Percentiles rank a stretch among this genome's conserved stretches.
Evolutionary conservation across 2,797 vertebrate species (phyloP).

Genomic region (Glossophaga mutica): DNA sequence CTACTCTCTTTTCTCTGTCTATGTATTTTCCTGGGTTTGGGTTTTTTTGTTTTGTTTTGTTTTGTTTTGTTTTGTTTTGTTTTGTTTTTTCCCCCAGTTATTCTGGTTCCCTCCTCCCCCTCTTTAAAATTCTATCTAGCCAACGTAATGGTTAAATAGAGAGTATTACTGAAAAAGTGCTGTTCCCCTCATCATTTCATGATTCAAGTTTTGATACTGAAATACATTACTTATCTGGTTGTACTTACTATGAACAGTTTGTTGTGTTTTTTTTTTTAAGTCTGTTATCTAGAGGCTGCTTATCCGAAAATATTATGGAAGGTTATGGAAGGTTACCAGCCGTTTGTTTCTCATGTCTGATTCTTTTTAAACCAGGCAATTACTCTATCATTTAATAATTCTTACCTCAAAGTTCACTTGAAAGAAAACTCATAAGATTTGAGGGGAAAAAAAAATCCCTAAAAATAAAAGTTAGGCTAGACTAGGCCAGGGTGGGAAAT

Average conservation of each 20-base stretch:
- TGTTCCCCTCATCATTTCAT: not conserved
- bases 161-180: not conserved
- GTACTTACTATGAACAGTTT: constrained; percentile 23
- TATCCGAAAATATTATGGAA: constrained; percentile 41
- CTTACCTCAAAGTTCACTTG: constrained; percentile 80
- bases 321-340: constrained; percentile 45
- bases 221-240: constrained; percentile 2
- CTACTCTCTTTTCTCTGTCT: not conserved
- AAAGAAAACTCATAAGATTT: constrained; percentile 81
- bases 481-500: constrained; percentile 88
- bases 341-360: constrained; percentile 59
- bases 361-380: constrained; percentile 70
- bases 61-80: too few relatives aligned
- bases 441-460: constrained; percentile 57
- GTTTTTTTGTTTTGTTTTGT: not conserved
- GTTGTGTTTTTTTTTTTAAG: not conserved
- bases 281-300: not conserved
- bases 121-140: not conserved
- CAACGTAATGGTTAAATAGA: not conserved
- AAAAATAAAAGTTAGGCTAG: constrained; percentile 84
- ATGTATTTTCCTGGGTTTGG: not conserved
- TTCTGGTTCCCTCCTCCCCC: not conserved
- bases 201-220: constrained; percentile 44
- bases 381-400: constrained; percentile 79
- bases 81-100: not conserved